Base-by-base conservation (phyloP, 2,888 invertebrate genomes). In the Strigamia crassipes region DNA sequence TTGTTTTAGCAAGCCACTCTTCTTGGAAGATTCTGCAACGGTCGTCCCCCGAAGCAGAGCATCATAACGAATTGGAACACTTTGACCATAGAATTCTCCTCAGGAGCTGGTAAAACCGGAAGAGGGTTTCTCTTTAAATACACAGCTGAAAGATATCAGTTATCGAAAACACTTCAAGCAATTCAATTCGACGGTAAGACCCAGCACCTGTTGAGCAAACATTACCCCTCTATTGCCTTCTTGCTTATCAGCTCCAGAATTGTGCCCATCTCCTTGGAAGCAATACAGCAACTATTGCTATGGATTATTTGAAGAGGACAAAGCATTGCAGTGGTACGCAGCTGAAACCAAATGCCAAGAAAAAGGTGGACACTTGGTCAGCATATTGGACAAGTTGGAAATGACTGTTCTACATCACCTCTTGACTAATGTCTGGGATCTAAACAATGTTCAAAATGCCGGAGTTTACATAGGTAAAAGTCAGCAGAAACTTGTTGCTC, bases 391-490 rank as follows among this genome's bases (percentile, higher is more conserved):
- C 56, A 83, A 84, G 80, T 82, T 84, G n/a, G 87, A 87, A 83
- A 86, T 86, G 84, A 83, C 84, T 5, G 85, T 86, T 18, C 83
- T 87, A 9, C 87, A 87, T 83, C 85, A 85, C 77, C 83, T 86
- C 51, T 82, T 87, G 5, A 85, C 86, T 0, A 85, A 84, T 31
- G 81, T 83, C 9, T 85, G 85, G 85, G 84, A 84, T 31, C 82
- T 85, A 3, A 83, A 83, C 27, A 66, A 51, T 38, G 42, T 38
- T 2, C 41, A 31, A n/a, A 79, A 83, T 21, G 84, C 85, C 13
- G 84, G 85, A 18, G 83, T 86, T 15, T 86, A 85, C 78, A 85
- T 86, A 78, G 86, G 86, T 85, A 81, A 77, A 18, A 31, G 12
- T 23, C 10, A 38, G 6, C 4, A 6, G 27, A 1, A 38, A 38